Evolutionary conservation across 2,888 invertebrate genomes (phyloP), one percentile per base, ranked within the genome.

Genomic region (Lordiphosa andalusiaca): DNA sequence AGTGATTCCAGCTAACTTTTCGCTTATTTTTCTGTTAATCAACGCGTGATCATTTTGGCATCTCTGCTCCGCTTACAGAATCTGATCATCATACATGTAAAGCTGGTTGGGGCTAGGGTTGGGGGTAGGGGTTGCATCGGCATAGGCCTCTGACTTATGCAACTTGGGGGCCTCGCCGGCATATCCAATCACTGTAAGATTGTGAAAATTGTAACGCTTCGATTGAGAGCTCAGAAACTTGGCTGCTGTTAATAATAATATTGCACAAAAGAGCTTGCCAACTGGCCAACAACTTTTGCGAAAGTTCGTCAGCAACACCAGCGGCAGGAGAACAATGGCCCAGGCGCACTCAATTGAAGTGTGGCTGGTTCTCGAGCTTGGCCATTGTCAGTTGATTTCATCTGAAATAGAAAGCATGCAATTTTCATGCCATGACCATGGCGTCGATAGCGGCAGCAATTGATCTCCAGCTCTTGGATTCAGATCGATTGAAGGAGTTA

Each of bases 341-440:
- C 46, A 59, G 80, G 63, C 64, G 64, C 57, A 63, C 76, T 84
- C 84, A 77, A 75, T 84, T 72, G 54, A 69, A 67, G 73, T 60
- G 60, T 48, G 56, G 53, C 21, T 59, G 36, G 38, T 37, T 36
- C 51, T 46, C 48, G 51, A 53, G 50, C 56, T 84, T 84, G 71
- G 68, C 77, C 77, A 84, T 78, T 84, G 77, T 78, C 84, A 84
- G 84, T 81, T 73, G 77, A 78, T 78, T 77, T 78, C 77, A 78
- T 78, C 81, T 84, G 81, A 81, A 81, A 78, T 78, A 81, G 80
- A 85, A 81, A 85, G 80, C 84, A 85, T 81, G 84, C 85, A 81
- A 80, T 80, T 80, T 80, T 80, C 80, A 75, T 80, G 80, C 80
- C 80, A 80, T 51, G 68, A 50, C 74, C 59, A 53, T 68, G 71